Base-by-base conservation (phyloP, 2,888 invertebrate genomes). In the Lepeophtheirus nordmannii region DNA sequence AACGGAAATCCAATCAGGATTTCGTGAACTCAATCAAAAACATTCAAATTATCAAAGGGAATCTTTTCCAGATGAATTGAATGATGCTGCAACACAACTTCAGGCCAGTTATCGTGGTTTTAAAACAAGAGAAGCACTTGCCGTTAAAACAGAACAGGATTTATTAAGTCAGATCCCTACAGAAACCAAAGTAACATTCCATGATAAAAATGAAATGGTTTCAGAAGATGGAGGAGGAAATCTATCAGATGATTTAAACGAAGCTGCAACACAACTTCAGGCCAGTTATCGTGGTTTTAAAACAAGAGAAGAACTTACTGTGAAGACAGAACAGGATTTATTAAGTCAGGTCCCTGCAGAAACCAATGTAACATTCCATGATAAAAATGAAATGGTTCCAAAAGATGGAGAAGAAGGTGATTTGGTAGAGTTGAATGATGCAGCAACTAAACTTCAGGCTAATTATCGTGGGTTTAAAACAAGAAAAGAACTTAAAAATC, bases 1-100 rank as follows among this genome's bases (percentile, higher is more conserved):
- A 22, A 63, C 46, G 11, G 56, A 46, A 63, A 63, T 63, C 12
- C 63, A 63, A 63, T 46, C 63, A 17, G 53, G 63, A 20, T 63
- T 20, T 30, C 46, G 17, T 53, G 53, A 56, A 46, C n/a, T 10
- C 8, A 17, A 63, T 30, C 9, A 46, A n/a, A 46, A 56, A 5
- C 46, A 8, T 14, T 10, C 8, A 22, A 10, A n/a, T 2, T 8
- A 41, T 1, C 10, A 3, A 23, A 9, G 2, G 10, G 38, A 37
- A 62, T 11, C 7, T n/a, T 10, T 40, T 17, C 11, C n/a, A 41
- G 5, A 61, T 20, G 63, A 63, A 7, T 30, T 53, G 1, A 22
- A 56, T 7, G 14, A 23, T 2, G 63, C 63, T 23, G 63, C 63
- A 46, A 56, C 56, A 10, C 46, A 63, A 22, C 46, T 63, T 20